Evolutionary conservation across 2,888 invertebrate genomes (phyloP).

Genomic region (Micropterix aruncella): DNA sequence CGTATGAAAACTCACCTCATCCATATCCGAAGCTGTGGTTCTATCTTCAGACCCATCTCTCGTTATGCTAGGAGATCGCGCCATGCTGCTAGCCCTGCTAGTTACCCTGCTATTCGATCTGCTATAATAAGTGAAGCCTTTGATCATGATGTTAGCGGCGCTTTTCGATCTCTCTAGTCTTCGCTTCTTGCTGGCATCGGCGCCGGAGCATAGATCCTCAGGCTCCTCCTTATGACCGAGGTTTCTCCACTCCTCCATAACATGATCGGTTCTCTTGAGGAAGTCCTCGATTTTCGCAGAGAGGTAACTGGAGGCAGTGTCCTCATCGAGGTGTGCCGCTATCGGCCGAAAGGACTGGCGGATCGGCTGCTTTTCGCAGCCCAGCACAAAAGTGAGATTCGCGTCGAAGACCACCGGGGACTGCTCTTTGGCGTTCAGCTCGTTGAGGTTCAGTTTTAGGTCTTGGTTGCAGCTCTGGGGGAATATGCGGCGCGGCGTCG

Average conservation of each 20-base stretch:
- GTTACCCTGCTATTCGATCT: conserved; percentile 39
- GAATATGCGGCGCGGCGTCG: conserved; percentile 50
- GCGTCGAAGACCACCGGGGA: conserved; percentile 73
- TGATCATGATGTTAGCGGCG: conserved; percentile 71
- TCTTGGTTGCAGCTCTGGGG: conserved; percentile 44
- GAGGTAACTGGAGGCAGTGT: conserved; percentile 64
- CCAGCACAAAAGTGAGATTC: conserved; percentile 65
- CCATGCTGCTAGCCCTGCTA: conserved; percentile 26
- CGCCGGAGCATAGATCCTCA: conserved; percentile 22
- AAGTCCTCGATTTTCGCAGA: conserved; percentile 68
- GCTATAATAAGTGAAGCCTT: conserved; percentile 59
- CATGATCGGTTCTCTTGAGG: conserved; percentile 69
- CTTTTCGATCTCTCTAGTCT: conserved; percentile 52
- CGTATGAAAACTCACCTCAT: conserved; percentile 39
- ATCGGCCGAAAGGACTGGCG: conserved; percentile 54
- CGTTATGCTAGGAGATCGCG: conserved; percentile 19
- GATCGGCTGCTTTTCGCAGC: conserved; percentile 55
- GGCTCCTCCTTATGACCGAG: conserved; percentile 47
- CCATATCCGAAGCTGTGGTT: conserved; percentile 48
- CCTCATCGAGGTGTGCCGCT: conserved; percentile 62
- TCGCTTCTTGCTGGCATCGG: conserved; percentile 19
- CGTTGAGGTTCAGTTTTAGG: conserved; percentile 37
- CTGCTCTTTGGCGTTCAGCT: conserved; percentile 50
- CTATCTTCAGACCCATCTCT: conserved; percentile 47
- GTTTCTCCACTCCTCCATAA: conserved; percentile 76